These are phyloP conservation scores for Campoplex nolae DNA, from an alignment of 2,888 invertebrate species.

Conservation along the genomic window DNA sequence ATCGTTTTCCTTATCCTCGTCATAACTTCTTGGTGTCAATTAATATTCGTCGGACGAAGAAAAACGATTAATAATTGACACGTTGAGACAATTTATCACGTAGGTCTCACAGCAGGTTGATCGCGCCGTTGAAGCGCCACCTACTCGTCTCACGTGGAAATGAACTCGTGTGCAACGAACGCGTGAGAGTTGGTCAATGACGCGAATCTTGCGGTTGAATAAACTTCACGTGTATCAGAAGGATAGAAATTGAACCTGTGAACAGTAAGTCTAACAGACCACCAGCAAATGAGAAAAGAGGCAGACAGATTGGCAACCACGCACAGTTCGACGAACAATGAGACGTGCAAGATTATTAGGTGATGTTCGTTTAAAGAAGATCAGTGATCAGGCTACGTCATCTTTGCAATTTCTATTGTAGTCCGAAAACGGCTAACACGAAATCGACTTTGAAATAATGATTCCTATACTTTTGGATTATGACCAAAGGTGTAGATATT, in stretches of 20 bases:
- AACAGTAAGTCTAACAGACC: constrained; percentile 12
- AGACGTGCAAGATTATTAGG: constrained; percentile 55
- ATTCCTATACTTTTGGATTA: too few relatives aligned
- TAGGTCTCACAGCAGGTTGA: constrained; percentile 33
- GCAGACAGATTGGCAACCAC: constrained; percentile 15
- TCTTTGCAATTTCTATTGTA: too few relatives aligned
- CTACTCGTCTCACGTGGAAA: constrained; percentile 59
- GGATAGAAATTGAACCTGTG: constrained; percentile 34
- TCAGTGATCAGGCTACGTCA: too few relatives aligned
- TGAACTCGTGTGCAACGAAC: constrained; percentile 46
- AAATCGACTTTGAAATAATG: too few relatives aligned
- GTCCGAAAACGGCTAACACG: too few relatives aligned
- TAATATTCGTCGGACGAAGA: not conserved
- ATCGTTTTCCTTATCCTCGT: too few relatives aligned
- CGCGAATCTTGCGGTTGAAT: constrained; percentile 63
- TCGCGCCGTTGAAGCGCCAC: constrained; percentile 36
- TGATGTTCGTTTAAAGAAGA: too few relatives aligned
- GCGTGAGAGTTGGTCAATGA: constrained; percentile 53
- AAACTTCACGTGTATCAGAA: constrained; percentile 43
- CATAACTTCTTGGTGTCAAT: too few relatives aligned
- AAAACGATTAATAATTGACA: constrained; percentile 4
- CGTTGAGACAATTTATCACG: constrained; percentile 3
- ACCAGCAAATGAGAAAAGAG: constrained; percentile 7
- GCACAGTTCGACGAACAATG: constrained; percentile 62
- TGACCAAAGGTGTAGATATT: too few relatives aligned